Conservation (phyloP, 2,888 invertebrate species). For the Lobophora halterata region DNA sequence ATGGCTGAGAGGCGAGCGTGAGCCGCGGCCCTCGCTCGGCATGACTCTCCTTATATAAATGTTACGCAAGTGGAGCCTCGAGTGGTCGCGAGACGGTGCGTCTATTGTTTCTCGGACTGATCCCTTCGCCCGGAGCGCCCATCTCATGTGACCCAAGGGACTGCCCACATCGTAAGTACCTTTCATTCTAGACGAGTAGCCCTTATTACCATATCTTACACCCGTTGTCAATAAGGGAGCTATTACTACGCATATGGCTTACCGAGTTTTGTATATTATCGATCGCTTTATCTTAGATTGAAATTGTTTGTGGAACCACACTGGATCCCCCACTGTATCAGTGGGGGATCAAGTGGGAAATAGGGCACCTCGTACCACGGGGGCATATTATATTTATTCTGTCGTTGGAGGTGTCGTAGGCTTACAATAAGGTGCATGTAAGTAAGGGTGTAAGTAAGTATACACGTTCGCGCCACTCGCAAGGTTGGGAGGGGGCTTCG, state of each 20-base stretch:
- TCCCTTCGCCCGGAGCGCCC: constrained; percentile 42
- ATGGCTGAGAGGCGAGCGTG: constrained; percentile 59
- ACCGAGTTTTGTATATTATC: constrained; percentile 43
- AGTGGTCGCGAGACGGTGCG: constrained; percentile 61
- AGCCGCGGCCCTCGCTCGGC: constrained; percentile 31
- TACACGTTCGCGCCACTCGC: constrained; percentile 41
- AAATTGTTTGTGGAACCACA: constrained; percentile 45
- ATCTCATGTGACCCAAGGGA: constrained; percentile 63
- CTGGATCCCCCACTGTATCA: too few relatives aligned
- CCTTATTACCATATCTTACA: constrained; percentile 7
- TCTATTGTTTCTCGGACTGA: constrained; percentile 50
- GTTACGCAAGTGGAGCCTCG: constrained; percentile 71
- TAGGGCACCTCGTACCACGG: constrained; percentile 13
- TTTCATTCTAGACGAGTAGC: constrained; percentile 12
- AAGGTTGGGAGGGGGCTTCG: constrained; percentile 32
- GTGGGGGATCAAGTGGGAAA: constrained; percentile 19
- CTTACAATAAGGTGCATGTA: background rate
- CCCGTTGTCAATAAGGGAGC: constrained; percentile 16
- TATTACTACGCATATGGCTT: constrained; percentile 6
- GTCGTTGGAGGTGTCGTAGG: background rate
- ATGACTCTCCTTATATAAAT: constrained; percentile 73
- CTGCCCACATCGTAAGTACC: constrained; percentile 59
- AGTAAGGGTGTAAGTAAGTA: too few relatives aligned
- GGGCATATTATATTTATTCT: background rate
- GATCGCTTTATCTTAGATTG: constrained; percentile 59